Conservation (phyloP, 2,113 vertebrate genomes). For the Vidua macroura region DNA sequence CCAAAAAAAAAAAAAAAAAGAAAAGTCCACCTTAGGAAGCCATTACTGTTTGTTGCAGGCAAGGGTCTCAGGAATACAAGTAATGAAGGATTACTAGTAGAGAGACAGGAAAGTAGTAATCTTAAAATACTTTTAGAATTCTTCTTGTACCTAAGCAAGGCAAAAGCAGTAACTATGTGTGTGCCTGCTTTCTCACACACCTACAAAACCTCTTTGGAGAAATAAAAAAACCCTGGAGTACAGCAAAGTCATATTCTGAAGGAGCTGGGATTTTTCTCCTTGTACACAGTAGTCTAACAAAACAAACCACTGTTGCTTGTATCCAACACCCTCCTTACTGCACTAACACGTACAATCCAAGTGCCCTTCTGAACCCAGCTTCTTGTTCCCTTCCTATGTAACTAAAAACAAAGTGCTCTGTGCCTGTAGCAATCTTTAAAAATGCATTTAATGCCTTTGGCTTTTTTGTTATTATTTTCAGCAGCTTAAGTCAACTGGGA, state of each 20-base stretch:
- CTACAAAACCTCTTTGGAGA: conserved; percentile 12
- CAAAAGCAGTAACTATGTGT: neutral
- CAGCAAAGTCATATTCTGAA: conserved; percentile 4
- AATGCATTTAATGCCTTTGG: conserved; percentile 59
- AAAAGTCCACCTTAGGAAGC: conserved; percentile 30
- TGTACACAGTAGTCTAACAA: neutral
- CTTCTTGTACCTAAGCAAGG: conserved; percentile 6
- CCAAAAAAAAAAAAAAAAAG: neutral
- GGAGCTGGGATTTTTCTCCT: neutral
- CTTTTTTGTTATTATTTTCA: conserved; percentile 32
- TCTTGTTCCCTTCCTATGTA: neutral
- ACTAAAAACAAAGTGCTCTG: conserved; percentile 33
- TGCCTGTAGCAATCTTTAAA: conserved; percentile 48
- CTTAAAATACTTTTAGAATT: neutral
- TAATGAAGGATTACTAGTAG: neutral
- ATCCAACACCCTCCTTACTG: neutral
- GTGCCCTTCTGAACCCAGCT: neutral
- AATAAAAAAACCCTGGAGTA: neutral
- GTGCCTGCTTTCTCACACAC: conserved; percentile 19
- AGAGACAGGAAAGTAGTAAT: neutral
- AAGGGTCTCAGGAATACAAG: neutral
- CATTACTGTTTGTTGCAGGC: neutral
- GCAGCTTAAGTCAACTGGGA: conserved; percentile 56
- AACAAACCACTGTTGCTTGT: neutral
- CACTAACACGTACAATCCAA: neutral